Percentiles rank a stretch among this genome's conserved stretches.
Evolutionary conservation across 1,140 invertebrate genomes (phyloP).

Genomic region (Pseudomyrmex cubaensis): DNA sequence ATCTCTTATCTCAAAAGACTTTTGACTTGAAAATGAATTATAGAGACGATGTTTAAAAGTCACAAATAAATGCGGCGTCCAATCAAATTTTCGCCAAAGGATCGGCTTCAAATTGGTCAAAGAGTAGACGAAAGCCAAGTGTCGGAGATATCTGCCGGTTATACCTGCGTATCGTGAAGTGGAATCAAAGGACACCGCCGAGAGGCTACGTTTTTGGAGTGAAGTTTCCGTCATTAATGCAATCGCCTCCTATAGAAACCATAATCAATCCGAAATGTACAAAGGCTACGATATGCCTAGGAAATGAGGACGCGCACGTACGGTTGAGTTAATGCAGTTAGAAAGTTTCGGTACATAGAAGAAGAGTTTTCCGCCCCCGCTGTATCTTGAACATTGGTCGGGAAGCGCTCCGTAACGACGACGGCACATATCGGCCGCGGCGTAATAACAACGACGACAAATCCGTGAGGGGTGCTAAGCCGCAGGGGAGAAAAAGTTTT

Average conservation of each 20-base stretch:
- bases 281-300: slow-evolving; percentile 38
- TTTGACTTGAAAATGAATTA: slow-evolving; percentile 14
- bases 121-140: slow-evolving; percentile 8
- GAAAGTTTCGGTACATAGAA: slow-evolving; percentile 51
- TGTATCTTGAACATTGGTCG: slow-evolving; percentile 56
- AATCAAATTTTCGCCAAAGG: slow-evolving; percentile 24
- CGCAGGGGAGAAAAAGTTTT: slow-evolving; percentile 63
- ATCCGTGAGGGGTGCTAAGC: slow-evolving; percentile 59
- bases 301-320: slow-evolving; percentile 39
- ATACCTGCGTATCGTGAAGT: neutral
- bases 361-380: slow-evolving; percentile 24
- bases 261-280: slow-evolving; percentile 50
- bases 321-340: slow-evolving; percentile 57
- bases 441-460: slow-evolving; percentile 64
- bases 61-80: neutral
- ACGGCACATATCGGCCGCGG: slow-evolving; percentile 52
- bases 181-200: slow-evolving; percentile 43
- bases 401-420: slow-evolving; percentile 52
- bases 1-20: neutral
- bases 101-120: slow-evolving; percentile 31
- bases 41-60: slow-evolving; percentile 24
- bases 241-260: slow-evolving; percentile 30
- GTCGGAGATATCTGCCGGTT: neutral
- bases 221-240: slow-evolving; percentile 46
- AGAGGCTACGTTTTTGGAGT: slow-evolving; percentile 20